These are phyloP conservation scores for Chlorops oryzae DNA, from an alignment of 1,140 invertebrate genomes.

Conservation along the genomic window DNA sequence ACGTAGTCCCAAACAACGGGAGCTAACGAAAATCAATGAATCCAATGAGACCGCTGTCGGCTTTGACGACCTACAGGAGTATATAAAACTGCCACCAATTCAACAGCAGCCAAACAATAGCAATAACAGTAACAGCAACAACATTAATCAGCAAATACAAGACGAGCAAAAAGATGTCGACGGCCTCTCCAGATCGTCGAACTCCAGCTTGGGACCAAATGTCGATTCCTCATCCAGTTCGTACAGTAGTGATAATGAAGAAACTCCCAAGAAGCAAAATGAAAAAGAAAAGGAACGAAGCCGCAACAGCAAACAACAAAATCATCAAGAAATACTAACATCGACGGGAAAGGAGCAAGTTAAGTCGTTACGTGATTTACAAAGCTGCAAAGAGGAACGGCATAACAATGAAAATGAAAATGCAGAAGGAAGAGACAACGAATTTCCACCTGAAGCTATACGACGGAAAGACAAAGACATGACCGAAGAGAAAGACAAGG, in stretches of 20 bases:
- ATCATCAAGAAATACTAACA: no score
- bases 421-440: no score
- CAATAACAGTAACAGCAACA: slow-evolving; percentile 6
- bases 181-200: slow-evolving; percentile 48
- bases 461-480: no score
- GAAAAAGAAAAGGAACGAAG: no score
- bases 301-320: no score
- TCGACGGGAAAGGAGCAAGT: no score
- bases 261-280: no score
- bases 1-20: slow-evolving; percentile 23
- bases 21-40: slow-evolving; percentile 38
- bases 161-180: slow-evolving; percentile 21
- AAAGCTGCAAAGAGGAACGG: no score
- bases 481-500: no score
- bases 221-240: slow-evolving; percentile 62
- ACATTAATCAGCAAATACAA: slow-evolving; percentile 8
- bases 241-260: slow-evolving; percentile 51
- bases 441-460: no score
- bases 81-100: slow-evolving; percentile 61
- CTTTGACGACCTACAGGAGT: slow-evolving; percentile 42
- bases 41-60: slow-evolving; percentile 28
- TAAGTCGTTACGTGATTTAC: no score
- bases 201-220: slow-evolving; percentile 59
- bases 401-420: no score
- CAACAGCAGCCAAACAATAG: slow-evolving; percentile 49